Evolutionary conservation across 2,113 vertebrate species (phyloP).

Genomic region (Pseudolaguvia tuberculata): DNA sequence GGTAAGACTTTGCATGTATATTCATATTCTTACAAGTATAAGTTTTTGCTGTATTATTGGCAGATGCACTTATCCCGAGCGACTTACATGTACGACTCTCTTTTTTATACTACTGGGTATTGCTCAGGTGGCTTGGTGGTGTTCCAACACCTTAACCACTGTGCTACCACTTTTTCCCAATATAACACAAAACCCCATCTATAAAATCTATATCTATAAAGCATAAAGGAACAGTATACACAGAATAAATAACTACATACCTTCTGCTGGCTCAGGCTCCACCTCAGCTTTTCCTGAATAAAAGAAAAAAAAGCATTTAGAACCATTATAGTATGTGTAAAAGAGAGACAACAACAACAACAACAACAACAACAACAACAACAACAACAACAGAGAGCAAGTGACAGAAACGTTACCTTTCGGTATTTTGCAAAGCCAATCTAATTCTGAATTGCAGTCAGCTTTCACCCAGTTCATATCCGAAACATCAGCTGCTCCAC

Average conservation of each 20-base stretch:
- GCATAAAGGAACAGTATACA: neutral
- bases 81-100: too few species aligned
- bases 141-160: too few species aligned
- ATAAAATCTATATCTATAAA: constrained; percentile 5
- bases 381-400: neutral
- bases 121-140: too few species aligned
- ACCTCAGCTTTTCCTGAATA: constrained; percentile 70
- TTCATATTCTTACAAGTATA: too few species aligned
- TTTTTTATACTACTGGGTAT: too few species aligned
- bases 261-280: constrained; percentile 77
- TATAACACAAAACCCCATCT: neutral
- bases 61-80: too few species aligned
- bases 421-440: constrained; percentile 98
- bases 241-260: constrained; percentile 59
- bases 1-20: too few species aligned
- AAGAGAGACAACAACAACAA: too few species aligned
- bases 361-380: too few species aligned
- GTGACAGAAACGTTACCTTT: constrained; percentile 71
- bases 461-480: constrained; percentile 88
- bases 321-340: neutral
- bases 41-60: too few species aligned
- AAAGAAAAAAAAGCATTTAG: constrained; percentile 18
- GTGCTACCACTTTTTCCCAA: too few species aligned
- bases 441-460: constrained; percentile 85
- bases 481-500: constrained; percentile 81